These are phyloP conservation scores for Rhinoraja longicauda DNA, from an alignment of 2,797 vertebrate species.

Conservation along the genomic window DNA sequence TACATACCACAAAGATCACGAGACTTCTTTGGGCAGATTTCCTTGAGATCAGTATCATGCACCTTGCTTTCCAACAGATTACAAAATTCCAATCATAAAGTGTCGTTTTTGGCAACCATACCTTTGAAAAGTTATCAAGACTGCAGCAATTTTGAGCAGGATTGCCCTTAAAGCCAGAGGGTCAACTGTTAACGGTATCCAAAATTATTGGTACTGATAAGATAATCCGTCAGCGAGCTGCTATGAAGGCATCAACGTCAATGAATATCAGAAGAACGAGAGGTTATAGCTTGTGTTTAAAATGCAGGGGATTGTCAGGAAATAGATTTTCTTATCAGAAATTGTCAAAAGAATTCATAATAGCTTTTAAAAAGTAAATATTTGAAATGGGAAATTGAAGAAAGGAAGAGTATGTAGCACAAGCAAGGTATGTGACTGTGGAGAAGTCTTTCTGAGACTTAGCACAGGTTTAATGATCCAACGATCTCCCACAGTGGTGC, in stretches of 20 bases:
- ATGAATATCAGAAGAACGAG: not conserved
- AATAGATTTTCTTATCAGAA: not conserved
- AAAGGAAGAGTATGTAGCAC: not conserved
- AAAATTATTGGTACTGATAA: not conserved
- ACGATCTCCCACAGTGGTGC: not conserved
- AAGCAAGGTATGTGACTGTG: not conserved
- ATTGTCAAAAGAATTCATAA: not conserved
- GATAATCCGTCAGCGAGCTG: not conserved
- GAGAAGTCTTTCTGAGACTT: conserved; percentile 5
- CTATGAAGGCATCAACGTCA: not conserved
- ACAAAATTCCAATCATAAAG: no score
- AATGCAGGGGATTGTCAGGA: not conserved
- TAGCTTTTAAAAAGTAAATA: not conserved
- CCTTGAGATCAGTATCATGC: no score
- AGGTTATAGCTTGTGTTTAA: not conserved
- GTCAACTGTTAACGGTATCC: not conserved
- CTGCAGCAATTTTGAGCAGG: not conserved
- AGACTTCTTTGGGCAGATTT: no score
- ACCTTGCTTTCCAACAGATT: no score
- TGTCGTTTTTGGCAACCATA: not conserved
- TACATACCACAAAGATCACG: no score
- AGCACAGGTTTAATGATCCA: conserved; percentile 2
- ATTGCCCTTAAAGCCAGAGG: not conserved
- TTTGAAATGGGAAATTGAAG: not conserved
- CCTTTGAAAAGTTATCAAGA: not conserved